phyloP scores from a whole-genome alignment of 2,113 vertebrate species.

The Rhinopithecus roxellana region DNA sequence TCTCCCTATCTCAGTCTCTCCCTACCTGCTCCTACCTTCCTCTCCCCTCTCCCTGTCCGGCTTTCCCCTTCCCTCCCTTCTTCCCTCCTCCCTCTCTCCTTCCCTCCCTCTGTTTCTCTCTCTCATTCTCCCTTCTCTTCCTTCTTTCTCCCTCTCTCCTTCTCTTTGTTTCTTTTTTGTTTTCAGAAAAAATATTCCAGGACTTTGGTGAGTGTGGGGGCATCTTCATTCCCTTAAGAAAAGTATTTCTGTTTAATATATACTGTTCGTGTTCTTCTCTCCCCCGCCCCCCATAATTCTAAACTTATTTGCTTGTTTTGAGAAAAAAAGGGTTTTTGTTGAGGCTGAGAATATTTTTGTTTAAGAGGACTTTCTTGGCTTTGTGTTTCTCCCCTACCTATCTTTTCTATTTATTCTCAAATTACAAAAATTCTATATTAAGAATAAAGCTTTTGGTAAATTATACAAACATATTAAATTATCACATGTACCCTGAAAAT shows the following conservation, averaged over 20 bases:
- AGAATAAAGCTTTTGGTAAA: conserved; percentile 25
- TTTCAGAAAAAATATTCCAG: conserved; percentile 8
- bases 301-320: conserved; percentile 17
- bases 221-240: neutral
- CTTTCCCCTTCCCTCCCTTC: neutral
- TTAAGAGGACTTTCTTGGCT: neutral
- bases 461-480: neutral
- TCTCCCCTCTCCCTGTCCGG: neutral
- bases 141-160: neutral
- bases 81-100: too few species aligned
- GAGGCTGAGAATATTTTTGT: neutral
- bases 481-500: neutral
- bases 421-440: conserved; percentile 1
- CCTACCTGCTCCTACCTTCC: neutral
- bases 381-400: neutral
- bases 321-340: neutral
- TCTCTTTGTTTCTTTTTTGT: neutral
- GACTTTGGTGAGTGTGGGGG: neutral
- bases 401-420: neutral
- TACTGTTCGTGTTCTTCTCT: neutral
- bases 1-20: neutral
- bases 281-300: neutral
- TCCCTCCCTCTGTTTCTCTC: too few species aligned
- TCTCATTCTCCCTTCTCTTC: too few species aligned
- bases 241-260: neutral